Evolutionary conservation across 2,888 invertebrate species (phyloP).

Genomic region (Coremacera marginata): DNA sequence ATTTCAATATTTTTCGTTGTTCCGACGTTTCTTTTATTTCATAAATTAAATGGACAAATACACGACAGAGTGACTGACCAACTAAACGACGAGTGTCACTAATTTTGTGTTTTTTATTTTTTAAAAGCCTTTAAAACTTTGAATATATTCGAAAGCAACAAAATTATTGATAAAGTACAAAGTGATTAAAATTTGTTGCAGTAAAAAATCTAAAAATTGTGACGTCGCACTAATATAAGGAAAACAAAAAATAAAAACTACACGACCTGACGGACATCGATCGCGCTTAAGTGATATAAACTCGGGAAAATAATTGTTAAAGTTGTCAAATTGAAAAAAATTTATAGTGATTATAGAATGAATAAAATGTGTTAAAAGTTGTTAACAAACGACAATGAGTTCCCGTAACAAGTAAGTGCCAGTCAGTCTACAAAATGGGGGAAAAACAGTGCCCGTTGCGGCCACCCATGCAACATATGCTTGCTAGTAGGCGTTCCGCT

Average conservation of each 20-base stretch:
- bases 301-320: conserved; percentile 10
- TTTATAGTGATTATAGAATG: conserved; percentile 21
- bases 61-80: neutral
- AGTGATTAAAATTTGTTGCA: neutral
- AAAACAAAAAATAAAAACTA: conserved; percentile 37
- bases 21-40: neutral
- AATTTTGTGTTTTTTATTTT: neutral
- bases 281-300: conserved; percentile 1
- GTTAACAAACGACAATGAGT: conserved; percentile 54
- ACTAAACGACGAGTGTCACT: neutral
- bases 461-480: neutral
- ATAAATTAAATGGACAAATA: neutral
- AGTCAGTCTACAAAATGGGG: too few species aligned
- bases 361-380: conserved; percentile 19
- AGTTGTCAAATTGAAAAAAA: neutral
- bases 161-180: neutral
- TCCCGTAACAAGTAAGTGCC: conserved; percentile 64
- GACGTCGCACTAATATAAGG: conserved; percentile 50
- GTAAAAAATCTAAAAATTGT: conserved; percentile 34
- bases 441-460: too few species aligned
- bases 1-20: neutral
- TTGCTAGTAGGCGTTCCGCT: conserved; percentile 59
- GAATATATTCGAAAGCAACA: neutral
- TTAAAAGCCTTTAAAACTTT: neutral
- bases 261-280: conserved; percentile 14